Percentiles rank a stretch among this genome's conserved stretches.
These are phyloP conservation scores for Argyrosomus japonicus DNA, from an alignment of 2,113 vertebrate species.

Conservation along the genomic window DNA sequence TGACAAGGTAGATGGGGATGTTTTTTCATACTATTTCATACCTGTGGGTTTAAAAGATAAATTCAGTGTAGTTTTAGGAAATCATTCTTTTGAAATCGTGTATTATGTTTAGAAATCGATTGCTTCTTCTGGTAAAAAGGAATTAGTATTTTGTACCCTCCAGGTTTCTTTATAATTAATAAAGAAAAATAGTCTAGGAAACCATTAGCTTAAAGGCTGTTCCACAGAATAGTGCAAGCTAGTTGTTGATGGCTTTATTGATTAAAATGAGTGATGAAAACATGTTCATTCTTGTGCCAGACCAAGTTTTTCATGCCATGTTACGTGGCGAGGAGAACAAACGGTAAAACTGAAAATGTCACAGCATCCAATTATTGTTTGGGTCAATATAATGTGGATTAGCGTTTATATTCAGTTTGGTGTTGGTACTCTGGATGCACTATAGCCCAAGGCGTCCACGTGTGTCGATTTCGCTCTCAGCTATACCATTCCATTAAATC, in stretches of 20 bases:
- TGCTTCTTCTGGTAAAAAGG: neutral
- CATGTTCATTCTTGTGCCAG: neutral
- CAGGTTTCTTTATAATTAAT: slow-evolving; percentile 23
- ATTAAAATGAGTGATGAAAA: slow-evolving; percentile 8
- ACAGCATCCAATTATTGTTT: neutral
- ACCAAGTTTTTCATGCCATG: neutral
- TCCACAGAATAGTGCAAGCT: neutral
- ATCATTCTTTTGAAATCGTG: neutral
- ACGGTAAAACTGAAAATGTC: slow-evolving; percentile 3
- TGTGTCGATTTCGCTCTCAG: neutral
- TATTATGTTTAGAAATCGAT: neutral
- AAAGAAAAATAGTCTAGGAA: neutral
- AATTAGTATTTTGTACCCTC: neutral
- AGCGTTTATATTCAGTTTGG: neutral
- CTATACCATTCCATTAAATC: neutral
- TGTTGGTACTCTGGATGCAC: neutral
- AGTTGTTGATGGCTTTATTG: neutral
- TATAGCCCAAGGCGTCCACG: neutral
- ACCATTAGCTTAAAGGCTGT: slow-evolving; percentile 7
- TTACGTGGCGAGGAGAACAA: neutral
- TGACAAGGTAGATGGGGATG: slow-evolving; percentile 88
- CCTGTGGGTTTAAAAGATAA: neutral
- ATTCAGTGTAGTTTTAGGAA: neutral
- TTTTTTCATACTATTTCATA: neutral
- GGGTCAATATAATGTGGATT: neutral